phyloP scores from a whole-genome alignment of 2,888 invertebrate genomes.

The Agrochola lota region DNA sequence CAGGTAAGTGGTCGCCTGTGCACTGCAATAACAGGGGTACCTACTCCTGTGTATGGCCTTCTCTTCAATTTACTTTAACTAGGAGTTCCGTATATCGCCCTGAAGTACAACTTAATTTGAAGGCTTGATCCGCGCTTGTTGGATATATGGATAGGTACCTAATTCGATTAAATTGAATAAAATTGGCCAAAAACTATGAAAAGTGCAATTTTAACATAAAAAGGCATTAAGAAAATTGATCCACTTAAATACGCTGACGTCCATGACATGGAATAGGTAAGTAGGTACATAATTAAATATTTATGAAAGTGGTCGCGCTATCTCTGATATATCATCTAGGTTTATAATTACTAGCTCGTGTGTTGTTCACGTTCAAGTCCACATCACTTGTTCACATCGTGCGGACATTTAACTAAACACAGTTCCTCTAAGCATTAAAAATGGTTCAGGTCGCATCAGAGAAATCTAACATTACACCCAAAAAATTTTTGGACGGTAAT shows the following conservation, averaged over 20 bases:
- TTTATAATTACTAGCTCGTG: conserved; percentile 77
- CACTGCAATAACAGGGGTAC: background rate
- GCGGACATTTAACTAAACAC: conserved; percentile 35
- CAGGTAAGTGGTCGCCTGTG: background rate
- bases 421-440: conserved; percentile 16
- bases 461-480: conserved; percentile 29
- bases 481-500: background rate
- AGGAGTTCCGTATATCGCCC: background rate
- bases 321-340: conserved; percentile 78
- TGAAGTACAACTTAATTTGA: background rate
- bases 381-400: conserved; percentile 65
- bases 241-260: background rate
- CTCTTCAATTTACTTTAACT: background rate
- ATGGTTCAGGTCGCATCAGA: conserved; percentile 49
- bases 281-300: conserved; percentile 56
- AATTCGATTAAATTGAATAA: background rate
- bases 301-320: conserved; percentile 62
- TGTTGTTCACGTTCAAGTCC: conserved; percentile 66
- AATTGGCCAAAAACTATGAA: background rate
- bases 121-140: background rate
- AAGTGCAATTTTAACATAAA: background rate
- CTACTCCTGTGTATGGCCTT: too few species aligned
- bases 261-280: conserved; percentile 19
- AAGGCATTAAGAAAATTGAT: background rate
- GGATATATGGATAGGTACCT: background rate